Percentiles rank a stretch among this genome's conserved stretches.
Evolutionary conservation across 1,140 invertebrate species (phyloP).

Genomic region (Heliconius melpomene): DNA sequence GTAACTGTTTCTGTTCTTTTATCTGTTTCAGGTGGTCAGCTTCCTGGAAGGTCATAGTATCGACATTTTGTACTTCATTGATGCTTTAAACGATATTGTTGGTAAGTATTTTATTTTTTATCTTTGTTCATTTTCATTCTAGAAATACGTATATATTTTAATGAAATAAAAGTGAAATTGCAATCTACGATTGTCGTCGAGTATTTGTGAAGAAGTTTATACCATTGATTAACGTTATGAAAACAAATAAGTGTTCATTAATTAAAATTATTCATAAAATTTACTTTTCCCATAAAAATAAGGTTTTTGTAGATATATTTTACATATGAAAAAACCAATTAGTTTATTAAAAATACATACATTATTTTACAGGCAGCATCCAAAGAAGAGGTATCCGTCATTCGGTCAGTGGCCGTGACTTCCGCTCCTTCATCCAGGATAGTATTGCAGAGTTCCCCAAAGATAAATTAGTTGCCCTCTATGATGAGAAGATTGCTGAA

Average conservation of each 20-base stretch:
- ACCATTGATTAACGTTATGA: too few relatives aligned
- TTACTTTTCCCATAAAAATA: too few relatives aligned
- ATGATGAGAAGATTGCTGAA: slow-evolving; percentile 60
- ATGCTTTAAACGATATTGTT: slow-evolving; percentile 54
- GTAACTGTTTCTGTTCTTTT: neutral
- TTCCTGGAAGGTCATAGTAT: slow-evolving; percentile 66
- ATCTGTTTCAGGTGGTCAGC: slow-evolving; percentile 54
- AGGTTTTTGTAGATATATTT: too few relatives aligned
- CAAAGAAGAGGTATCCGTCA: slow-evolving; percentile 44
- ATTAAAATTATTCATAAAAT: too few relatives aligned
- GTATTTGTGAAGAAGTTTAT: too few relatives aligned
- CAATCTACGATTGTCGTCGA: too few relatives aligned
- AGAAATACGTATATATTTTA: neutral
- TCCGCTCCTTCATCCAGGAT: slow-evolving; percentile 58
- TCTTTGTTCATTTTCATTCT: neutral
- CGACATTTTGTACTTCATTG: slow-evolving; percentile 63
- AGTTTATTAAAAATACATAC: slow-evolving; percentile 13
- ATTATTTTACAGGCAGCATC: slow-evolving; percentile 45
- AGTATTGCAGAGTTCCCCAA: slow-evolving; percentile 57
- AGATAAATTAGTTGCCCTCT: slow-evolving; percentile 60
- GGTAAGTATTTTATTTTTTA: slow-evolving; percentile 45
- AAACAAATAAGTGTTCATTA: too few relatives aligned
- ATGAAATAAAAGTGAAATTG: too few relatives aligned
- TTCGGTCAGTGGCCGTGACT: slow-evolving; percentile 52
- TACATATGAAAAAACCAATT: neutral